phyloP scores from a whole-genome alignment of 2,888 invertebrate genomes.

The Tipula lateralis region DNA sequence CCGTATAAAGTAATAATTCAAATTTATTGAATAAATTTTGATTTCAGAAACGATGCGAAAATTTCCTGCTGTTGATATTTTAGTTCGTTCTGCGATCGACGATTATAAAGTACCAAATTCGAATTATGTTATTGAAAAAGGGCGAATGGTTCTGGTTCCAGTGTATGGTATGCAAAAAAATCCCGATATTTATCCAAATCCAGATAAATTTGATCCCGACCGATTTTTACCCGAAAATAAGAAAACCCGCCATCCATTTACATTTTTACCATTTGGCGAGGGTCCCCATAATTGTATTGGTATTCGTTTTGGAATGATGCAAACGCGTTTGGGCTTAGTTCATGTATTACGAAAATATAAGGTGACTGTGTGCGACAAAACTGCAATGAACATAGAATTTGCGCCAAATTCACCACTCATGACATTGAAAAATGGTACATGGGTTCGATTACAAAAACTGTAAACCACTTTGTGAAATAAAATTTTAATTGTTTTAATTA shows the following conservation, averaged over 20 bases:
- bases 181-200: constrained; percentile 48
- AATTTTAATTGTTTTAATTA: no score
- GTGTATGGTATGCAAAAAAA: constrained; percentile 48
- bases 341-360: constrained; percentile 36
- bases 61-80: constrained; percentile 46
- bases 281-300: constrained; percentile 45
- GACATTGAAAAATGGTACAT: background rate
- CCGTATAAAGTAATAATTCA: background rate
- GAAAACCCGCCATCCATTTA: constrained; percentile 40
- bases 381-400: constrained; percentile 33
- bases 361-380: background rate
- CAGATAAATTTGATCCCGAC: constrained; percentile 48
- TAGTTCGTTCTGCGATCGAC: constrained; percentile 43
- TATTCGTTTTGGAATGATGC: constrained; percentile 42
- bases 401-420: background rate
- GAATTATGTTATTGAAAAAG: constrained; percentile 42
- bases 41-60: constrained; percentile 49
- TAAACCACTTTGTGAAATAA: background rate
- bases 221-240: constrained; percentile 44
- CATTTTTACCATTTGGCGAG: constrained; percentile 46
- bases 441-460: background rate
- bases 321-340: constrained; percentile 41
- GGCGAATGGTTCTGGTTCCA: constrained; percentile 43
- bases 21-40: background rate
- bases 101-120: constrained; percentile 43